These are phyloP conservation scores for Abrostola triplasia DNA, from an alignment of 2,888 invertebrate genomes.

Conservation along the genomic window DNA sequence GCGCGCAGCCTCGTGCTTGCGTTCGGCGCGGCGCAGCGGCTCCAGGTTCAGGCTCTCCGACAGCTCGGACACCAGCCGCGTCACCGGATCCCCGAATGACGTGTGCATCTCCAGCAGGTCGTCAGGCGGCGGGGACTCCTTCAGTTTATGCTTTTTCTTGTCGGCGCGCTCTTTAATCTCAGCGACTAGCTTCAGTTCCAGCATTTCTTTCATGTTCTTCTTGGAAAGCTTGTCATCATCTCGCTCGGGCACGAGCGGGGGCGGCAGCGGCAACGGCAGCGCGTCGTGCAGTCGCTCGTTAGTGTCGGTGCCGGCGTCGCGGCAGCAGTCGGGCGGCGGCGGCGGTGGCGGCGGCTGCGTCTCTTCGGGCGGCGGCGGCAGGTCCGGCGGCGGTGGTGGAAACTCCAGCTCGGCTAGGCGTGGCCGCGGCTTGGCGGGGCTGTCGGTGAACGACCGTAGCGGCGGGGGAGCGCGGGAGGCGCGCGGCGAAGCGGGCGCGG, in stretches of 20 bases:
- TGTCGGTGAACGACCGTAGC: constrained; percentile 90
- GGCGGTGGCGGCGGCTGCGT: constrained; percentile 79
- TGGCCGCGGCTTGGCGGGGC: constrained; percentile 92
- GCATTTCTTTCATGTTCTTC: constrained; percentile 93
- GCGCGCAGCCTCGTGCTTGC: constrained; percentile 62
- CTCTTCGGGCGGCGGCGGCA: constrained; percentile 93
- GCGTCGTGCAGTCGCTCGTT: constrained; percentile 85
- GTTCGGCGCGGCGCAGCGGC: constrained; percentile 68
- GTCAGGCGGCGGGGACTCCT: constrained; percentile 85
- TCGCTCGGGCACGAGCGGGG: constrained; percentile 75
- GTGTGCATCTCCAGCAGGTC: constrained; percentile 64
- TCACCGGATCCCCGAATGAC: constrained; percentile 91
- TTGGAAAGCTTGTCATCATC: constrained; percentile 74
- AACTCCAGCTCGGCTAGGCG: constrained; percentile 95
- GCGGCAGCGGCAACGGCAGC: constrained; percentile 81
- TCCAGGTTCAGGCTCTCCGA: constrained; percentile 94
- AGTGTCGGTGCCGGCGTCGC: constrained; percentile 89
- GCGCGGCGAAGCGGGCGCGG: constrained; percentile 79
- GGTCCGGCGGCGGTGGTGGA: constrained; percentile 94
- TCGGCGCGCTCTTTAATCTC: constrained; percentile 95
- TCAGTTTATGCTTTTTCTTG: constrained; percentile 88
- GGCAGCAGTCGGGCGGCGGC: constrained; percentile 85
- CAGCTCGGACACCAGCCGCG: constrained; percentile 94
- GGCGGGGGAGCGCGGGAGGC: constrained; percentile 71
- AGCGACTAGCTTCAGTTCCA: constrained; percentile 93